Conservation (phyloP, 2,113 vertebrate genomes). For the Larimichthys polyactis region DNA sequence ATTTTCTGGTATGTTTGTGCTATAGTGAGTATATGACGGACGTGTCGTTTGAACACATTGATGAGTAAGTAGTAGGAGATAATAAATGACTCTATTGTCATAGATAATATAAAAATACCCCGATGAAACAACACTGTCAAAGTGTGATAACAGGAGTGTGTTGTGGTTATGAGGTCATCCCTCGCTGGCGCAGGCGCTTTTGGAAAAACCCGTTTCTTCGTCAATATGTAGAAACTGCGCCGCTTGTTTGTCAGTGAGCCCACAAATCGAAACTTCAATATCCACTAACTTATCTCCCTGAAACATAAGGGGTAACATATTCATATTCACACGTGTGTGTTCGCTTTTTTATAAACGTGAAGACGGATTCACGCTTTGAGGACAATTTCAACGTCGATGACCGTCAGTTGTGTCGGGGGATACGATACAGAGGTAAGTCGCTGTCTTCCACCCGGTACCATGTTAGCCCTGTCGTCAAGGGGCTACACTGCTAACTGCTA, state of each 20-base stretch:
- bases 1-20: background rate
- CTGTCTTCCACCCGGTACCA: constrained; percentile 37
- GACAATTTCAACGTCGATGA: constrained; percentile 21
- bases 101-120: background rate
- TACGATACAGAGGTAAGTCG: constrained; percentile 68
- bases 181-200: constrained; percentile 72
- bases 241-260: constrained; percentile 37
- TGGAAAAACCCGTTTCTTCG: constrained; percentile 52
- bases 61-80: background rate
- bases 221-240: constrained; percentile 69
- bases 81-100: background rate
- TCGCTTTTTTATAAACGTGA: background rate
- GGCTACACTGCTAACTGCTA: constrained; percentile 51
- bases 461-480: constrained; percentile 4
- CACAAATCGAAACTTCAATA: constrained; percentile 15
- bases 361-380: constrained; percentile 1
- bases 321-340: background rate
- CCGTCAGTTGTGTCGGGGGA: constrained; percentile 50
- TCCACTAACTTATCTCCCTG: background rate
- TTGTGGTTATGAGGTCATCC: constrained; percentile 67
- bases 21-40: background rate
- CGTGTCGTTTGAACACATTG: background rate
- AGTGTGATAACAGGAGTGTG: background rate
- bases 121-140: background rate
- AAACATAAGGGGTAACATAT: background rate